Conservation (phyloP, 1,140 invertebrate genomes). For the Atta texana region DNA sequence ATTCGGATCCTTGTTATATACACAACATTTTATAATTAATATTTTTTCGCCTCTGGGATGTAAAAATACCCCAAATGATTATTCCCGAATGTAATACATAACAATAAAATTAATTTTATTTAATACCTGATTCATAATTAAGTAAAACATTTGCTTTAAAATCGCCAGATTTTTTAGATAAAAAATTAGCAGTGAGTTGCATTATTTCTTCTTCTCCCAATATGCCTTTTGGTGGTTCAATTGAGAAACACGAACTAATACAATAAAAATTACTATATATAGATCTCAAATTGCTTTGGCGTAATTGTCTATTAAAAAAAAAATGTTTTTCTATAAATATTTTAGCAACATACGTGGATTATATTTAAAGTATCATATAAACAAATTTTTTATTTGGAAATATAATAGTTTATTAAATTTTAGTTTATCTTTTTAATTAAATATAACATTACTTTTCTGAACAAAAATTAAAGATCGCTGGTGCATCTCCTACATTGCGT, state of each 20-base stretch:
- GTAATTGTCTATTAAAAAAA: not conserved
- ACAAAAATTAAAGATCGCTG: slow-evolving; percentile 79
- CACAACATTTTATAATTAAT: too few species aligned
- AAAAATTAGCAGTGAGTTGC: slow-evolving; percentile 79
- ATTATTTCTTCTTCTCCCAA: slow-evolving; percentile 78
- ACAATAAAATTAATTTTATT: not conserved
- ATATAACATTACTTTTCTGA: slow-evolving; percentile 73
- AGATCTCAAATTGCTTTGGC: not conserved
- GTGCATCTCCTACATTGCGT: slow-evolving; percentile 82
- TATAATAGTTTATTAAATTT: slow-evolving; percentile 29
- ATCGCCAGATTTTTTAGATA: slow-evolving; percentile 70
- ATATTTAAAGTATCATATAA: not conserved
- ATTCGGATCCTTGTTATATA: too few species aligned
- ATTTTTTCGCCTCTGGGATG: too few species aligned
- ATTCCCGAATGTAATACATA: not conserved
- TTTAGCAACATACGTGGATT: not conserved
- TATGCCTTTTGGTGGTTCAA: slow-evolving; percentile 81
- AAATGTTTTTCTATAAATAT: not conserved
- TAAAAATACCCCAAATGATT: too few species aligned
- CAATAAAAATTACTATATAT: not conserved
- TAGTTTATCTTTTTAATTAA: not conserved
- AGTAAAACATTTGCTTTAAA: slow-evolving; percentile 78
- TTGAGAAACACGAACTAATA: slow-evolving; percentile 78
- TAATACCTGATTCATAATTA: slow-evolving; percentile 83
- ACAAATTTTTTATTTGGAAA: slow-evolving; percentile 4